Conservation (phyloP, 2,797 vertebrate species). For the Microhierax caerulescens region DNA sequence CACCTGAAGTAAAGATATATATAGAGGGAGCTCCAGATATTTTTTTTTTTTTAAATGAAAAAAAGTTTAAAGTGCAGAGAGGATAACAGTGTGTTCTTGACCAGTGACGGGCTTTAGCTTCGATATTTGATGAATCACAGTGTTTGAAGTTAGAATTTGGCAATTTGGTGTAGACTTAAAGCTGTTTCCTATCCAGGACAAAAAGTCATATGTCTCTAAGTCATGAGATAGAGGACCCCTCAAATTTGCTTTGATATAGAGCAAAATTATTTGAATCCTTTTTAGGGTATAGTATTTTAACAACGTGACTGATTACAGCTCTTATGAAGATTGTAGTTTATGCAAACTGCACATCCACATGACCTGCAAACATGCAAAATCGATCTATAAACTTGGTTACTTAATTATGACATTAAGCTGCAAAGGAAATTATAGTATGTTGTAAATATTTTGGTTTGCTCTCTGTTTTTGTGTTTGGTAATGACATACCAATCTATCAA, state of each 20-base stretch:
- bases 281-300: neutral
- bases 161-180: neutral
- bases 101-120: neutral
- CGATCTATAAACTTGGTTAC: slow-evolving; percentile 28
- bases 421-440: neutral
- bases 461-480: slow-evolving; percentile 10
- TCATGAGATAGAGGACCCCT: neutral
- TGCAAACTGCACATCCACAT: neutral
- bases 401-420: neutral
- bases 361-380: neutral
- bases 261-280: neutral
- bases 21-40: neutral
- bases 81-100: neutral
- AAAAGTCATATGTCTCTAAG: neutral
- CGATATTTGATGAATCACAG: neutral
- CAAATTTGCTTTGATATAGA: neutral
- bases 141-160: neutral
- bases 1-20: neutral
- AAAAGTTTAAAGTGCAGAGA: neutral
- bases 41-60: neutral
- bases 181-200: neutral
- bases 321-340: neutral
- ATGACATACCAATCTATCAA: slow-evolving; percentile 21
- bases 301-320: neutral
- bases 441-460: slow-evolving; percentile 51